Percentiles rank a stretch among this genome's conserved stretches.
These are phyloP conservation scores for Rhynchomys soricoides DNA, from an alignment of 2,113 vertebrate genomes.

Conservation along the genomic window DNA sequence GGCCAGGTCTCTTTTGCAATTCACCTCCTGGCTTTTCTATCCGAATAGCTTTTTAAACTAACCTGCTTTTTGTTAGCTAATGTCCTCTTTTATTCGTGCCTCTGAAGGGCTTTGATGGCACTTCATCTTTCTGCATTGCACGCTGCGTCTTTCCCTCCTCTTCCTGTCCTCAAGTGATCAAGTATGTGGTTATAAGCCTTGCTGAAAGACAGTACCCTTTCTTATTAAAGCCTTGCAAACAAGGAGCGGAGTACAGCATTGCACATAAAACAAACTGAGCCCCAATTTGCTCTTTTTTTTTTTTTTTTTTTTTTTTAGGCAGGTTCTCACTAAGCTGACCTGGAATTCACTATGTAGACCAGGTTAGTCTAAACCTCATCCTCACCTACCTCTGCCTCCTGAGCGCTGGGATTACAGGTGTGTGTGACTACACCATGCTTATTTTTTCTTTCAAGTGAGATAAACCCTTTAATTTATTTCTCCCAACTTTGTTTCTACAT, in stretches of 20 bases:
- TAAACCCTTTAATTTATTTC: background rate
- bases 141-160: background rate
- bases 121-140: conserved; percentile 29
- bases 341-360: background rate
- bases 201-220: conserved; percentile 5
- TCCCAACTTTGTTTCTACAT: conserved; percentile 28
- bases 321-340: background rate
- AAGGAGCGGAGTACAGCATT: background rate
- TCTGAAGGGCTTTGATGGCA: conserved; percentile 59
- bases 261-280: conserved; percentile 32
- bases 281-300: no score
- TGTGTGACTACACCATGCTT: background rate
- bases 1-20: conserved; percentile 46
- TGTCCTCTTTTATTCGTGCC: conserved; percentile 3
- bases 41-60: conserved; percentile 31
- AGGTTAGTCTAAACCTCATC: background rate
- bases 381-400: background rate
- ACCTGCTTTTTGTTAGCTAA: background rate
- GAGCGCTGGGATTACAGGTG: background rate
- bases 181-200: background rate
- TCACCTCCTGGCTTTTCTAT: conserved; percentile 38
- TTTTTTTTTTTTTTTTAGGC: background rate
- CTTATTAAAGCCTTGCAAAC: conserved; percentile 26
- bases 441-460: background rate
- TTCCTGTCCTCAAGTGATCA: background rate